Evolutionary conservation across 1,140 invertebrate genomes (phyloP).

Genomic region (Heterodera carotae): DNA sequence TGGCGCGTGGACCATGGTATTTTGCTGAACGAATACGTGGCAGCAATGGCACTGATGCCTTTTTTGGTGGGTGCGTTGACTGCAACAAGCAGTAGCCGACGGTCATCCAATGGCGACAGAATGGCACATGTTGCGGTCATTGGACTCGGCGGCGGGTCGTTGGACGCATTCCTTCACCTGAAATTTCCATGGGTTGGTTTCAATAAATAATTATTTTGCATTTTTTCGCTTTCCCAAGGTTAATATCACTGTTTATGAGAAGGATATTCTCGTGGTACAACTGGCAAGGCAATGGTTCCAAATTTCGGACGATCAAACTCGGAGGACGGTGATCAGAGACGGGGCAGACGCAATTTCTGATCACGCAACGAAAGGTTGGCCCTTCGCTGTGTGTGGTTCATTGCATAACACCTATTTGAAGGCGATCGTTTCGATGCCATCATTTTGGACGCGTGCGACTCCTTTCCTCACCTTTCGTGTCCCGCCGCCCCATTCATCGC

Average conservation of each 20-base stretch:
- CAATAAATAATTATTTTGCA: background rate
- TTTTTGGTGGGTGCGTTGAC: conserved; percentile 35
- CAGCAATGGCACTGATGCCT: conserved; percentile 30
- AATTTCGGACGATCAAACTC: conserved; percentile 29
- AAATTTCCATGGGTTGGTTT: conserved; percentile 36
- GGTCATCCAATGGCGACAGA: background rate
- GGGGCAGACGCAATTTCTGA: conserved; percentile 36
- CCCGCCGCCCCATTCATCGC: conserved; percentile 34
- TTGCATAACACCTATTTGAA: too few relatives aligned
- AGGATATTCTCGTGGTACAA: conserved; percentile 27
- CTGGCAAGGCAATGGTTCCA: conserved; percentile 46
- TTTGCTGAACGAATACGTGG: conserved; percentile 34
- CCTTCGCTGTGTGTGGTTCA: too few relatives aligned
- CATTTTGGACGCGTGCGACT: conserved; percentile 43
- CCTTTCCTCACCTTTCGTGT: conserved; percentile 30
- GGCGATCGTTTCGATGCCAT: conserved; percentile 34
- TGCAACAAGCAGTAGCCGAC: conserved; percentile 25
- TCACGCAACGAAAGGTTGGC: background rate
- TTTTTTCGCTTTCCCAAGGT: conserved; percentile 39
- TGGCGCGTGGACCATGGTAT: conserved; percentile 38
- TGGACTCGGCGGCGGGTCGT: conserved; percentile 40
- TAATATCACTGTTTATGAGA: conserved; percentile 41
- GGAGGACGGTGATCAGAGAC: conserved; percentile 40
- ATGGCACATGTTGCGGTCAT: conserved; percentile 29
- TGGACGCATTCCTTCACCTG: conserved; percentile 45